A percentile compares a stretch with the other conserved stretches of the same genome.
phyloP scores from a whole-genome alignment of 2,797 vertebrate genomes.

The Premnoplex brunnescens region DNA sequence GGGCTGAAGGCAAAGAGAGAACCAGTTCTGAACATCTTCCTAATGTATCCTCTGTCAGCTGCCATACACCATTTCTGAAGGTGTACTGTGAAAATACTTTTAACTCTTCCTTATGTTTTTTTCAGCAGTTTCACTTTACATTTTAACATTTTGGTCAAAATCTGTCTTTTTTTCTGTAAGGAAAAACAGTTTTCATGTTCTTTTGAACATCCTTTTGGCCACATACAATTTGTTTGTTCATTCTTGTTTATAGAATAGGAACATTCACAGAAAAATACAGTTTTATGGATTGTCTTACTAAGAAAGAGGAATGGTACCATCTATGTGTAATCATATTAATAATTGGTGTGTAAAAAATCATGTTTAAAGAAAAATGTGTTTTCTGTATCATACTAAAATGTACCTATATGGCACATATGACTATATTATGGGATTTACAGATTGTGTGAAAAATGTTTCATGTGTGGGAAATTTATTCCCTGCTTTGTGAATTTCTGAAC shows the following conservation, averaged over 20 bases:
- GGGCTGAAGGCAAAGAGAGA: neutral
- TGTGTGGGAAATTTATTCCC: neutral
- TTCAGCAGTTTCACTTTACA: neutral
- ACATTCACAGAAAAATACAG: neutral
- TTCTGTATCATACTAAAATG: neutral
- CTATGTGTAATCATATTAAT: neutral
- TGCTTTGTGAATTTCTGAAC: neutral
- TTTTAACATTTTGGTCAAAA: neutral
- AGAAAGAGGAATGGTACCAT: neutral
- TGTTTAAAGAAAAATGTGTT: neutral
- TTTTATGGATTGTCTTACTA: neutral
- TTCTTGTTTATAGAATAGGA: neutral
- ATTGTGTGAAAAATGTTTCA: neutral
- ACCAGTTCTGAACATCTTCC: neutral
- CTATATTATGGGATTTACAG: neutral
- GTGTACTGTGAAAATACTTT: neutral
- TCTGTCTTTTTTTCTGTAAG: neutral
- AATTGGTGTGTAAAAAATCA: neutral
- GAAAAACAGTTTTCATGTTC: neutral
- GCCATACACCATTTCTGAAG: neutral
- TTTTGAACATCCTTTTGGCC: neutral
- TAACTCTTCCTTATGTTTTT: neutral
- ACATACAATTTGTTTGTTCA: neutral
- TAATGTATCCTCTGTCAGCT: neutral
- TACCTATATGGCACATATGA: neutral